phyloP scores from a whole-genome alignment of 2,113 vertebrate genomes.

The Promerops cafer region DNA sequence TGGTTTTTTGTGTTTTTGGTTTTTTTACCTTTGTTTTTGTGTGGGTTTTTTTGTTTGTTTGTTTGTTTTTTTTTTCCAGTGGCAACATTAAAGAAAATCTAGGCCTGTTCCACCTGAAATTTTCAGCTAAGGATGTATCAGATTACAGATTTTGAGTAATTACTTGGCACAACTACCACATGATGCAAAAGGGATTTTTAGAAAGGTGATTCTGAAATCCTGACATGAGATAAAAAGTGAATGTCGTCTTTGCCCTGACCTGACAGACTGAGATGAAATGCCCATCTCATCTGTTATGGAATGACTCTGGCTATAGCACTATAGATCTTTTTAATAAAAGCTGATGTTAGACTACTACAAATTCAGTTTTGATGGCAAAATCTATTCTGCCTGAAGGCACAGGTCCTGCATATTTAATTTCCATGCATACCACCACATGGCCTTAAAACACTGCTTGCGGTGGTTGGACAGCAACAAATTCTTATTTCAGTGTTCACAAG shows the following conservation, averaged over 20 bases:
- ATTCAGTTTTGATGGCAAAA: constrained; percentile 44
- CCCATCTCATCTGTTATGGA: not conserved
- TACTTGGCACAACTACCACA: not conserved
- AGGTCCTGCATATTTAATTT: not conserved
- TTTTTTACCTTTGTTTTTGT: not conserved
- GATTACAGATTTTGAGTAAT: not conserved
- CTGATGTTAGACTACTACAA: constrained; percentile 23
- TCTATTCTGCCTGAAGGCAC: constrained; percentile 15
- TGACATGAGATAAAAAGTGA: not conserved
- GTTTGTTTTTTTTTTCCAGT: not conserved
- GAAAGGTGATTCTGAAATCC: constrained; percentile 4
- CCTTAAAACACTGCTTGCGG: not conserved
- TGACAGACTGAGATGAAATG: not conserved
- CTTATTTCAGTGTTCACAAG: not conserved
- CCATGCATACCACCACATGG: not conserved
- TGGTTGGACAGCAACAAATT: not conserved
- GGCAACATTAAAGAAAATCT: not conserved
- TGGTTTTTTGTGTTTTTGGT: fast-evolving
- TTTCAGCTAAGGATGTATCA: not conserved
- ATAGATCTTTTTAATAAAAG: constrained; percentile 34
- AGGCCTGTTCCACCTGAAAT: not conserved
- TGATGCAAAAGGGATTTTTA: not conserved
- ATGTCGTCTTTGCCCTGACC: not conserved
- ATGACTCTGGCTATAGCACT: not conserved
- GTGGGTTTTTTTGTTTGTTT: too few species aligned